Evolutionary conservation across 2,797 vertebrate species (phyloP).

Genomic region (Atherinosoma microstoma): DNA sequence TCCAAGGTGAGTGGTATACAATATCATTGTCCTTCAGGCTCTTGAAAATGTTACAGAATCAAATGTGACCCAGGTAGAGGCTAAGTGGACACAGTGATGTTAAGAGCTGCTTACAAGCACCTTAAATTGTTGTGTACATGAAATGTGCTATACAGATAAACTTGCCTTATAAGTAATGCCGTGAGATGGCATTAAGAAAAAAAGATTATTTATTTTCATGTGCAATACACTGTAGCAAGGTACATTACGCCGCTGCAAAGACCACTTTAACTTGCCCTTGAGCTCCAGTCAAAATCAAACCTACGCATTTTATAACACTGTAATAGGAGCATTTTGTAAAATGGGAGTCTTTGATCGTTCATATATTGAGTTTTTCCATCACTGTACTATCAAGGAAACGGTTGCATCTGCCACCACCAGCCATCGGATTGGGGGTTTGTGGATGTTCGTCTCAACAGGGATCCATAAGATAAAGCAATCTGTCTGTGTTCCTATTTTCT

Average conservation of each 20-base stretch:
- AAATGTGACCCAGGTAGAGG: slow-evolving; percentile 27
- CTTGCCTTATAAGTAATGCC: neutral
- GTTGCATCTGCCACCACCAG: no score
- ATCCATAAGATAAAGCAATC: no score
- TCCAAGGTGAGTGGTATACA: slow-evolving; percentile 10
- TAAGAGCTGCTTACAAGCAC: slow-evolving; percentile 24
- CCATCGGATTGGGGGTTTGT: no score
- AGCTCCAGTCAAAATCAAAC: neutral
- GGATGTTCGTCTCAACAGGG: no score
- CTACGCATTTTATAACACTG: no score
- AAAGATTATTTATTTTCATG: no score
- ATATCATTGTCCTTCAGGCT: slow-evolving; percentile 31
- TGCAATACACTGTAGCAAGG: neutral
- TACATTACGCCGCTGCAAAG: neutral
- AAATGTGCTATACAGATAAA: no score
- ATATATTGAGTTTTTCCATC: no score
- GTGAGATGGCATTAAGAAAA: neutral
- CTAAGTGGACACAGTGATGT: slow-evolving; percentile 17
- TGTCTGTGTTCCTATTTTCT: no score
- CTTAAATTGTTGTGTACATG: no score
- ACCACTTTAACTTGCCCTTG: neutral
- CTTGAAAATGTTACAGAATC: slow-evolving; percentile 23
- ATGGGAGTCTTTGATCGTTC: neutral
- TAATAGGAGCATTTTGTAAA: no score
- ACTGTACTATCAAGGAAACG: no score